Base-by-base conservation (phyloP, 2,797 vertebrate genomes). In the Chelon labrosus region DNA sequence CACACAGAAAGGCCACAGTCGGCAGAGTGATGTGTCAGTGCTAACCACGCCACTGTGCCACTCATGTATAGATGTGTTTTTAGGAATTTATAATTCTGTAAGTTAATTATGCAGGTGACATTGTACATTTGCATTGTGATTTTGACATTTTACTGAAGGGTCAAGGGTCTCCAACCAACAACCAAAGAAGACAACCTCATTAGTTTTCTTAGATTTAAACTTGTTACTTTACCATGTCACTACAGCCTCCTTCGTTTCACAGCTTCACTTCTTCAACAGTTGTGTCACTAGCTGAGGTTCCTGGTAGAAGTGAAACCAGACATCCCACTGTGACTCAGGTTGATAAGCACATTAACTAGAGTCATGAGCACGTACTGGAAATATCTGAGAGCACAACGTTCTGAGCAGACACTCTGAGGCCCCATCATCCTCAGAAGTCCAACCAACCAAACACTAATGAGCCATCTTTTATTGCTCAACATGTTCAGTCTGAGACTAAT, bases 361-460 rank as follows among this genome's bases (percentile, higher is more conserved):
- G 16, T 12, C 14, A 72, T 61, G 39, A 44, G 20, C 51, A 35
- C 38, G n/a, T 41, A 38, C 17, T 60, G 44, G 58, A 64, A 38
- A 51, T 70, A 64, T 58, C 44, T 53, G 22, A 50, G 17, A 57
- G 19, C 63, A 13, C 16, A 25, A 65, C 8, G 46, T 35, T 57
- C 55, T 16, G 46, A 57, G 46, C 52, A 46, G 61, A 44, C 49
- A 52, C 31, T n/a, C 25, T 37, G 63, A 51, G 52, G 39, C n/a
- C 3, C 42, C 39, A 62, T 68, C 54, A 50, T 66, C 47, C 57
- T 62, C 51, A 50, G 31, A 50, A 31, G 6, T 17, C n/a, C 46
- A 10, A n/a, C 42, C 69, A 63, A 10, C 35, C 19, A 39, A 74
- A 64, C 70, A 37, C 51, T 49, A 67, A 68, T 50, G 22, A 74